Evolutionary conservation across 2,797 vertebrate species (phyloP), one percentile per base, ranked within the genome.

Genomic region (Percopsis omiscomaycus): DNA sequence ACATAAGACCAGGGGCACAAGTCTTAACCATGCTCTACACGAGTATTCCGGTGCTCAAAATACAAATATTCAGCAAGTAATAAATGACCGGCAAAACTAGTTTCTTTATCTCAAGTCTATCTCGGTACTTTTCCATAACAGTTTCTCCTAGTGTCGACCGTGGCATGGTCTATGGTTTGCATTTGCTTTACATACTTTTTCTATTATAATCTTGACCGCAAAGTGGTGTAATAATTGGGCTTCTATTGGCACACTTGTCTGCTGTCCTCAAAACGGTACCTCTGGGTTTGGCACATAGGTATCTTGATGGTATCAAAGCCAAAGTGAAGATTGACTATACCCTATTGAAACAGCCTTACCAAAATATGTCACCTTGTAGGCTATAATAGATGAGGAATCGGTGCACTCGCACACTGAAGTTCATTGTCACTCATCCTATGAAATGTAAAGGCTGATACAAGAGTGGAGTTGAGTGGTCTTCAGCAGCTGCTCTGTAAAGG

Each of bases 361-460:
- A 32, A 71, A 66, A 64, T 42, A 56, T 56, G 73, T 77, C 78
- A 79, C 86, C 84, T 84, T 84, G 75, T 75, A 22, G 22, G 22
- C 22, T 22, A 81, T 84, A 88, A 86, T 79, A 79, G 84, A 77
- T 85, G 63, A 72, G 66, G 75, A 73, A 81, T 82, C 88, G 88
- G 90, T 90, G 85, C 80, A 48, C 77, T 84, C 53, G 63, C 55
- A 48, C 71, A 58, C 74, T 86, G 55, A 68, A 71, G 79, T 64
- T 84, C 84, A 83, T 91, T 90, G 84, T 90, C 65, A 66, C 69
- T 73, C 66, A 69, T 81, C 66, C 15, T 65, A 53, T 80, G 86
- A 82, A 85, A 88, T 87, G 84, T 82, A 82, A 83, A 81, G 75
- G 89, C 89, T 87, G 84, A 89, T 84, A 81, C 69, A 83, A 79